Evolutionary conservation across 2,797 vertebrate species (phyloP), one percentile per base, ranked within the genome.

Genomic region (Cynodonichthys magdalenae): DNA sequence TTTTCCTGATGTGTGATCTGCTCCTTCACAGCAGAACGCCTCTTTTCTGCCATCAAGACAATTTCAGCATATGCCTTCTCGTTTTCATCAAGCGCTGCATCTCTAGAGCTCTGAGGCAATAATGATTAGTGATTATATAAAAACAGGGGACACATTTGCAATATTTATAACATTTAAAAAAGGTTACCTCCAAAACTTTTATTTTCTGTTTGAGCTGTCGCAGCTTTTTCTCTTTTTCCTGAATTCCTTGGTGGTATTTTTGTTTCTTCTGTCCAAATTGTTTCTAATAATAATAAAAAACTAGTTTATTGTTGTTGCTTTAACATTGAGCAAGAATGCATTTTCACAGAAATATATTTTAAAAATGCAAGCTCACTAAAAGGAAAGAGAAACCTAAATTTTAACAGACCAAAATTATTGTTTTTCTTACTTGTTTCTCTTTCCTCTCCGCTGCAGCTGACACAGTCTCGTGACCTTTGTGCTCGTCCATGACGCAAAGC

Each of bases 401-500:
- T 34, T 34, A 34, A 36, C 11, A 18, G 6, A 10, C 3, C 5
- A 29, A 41, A 34, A 18, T 29, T 15, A 28, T 18, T 27, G 15
- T n/a, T 19, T 3, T 10, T 18, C 63, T 36, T 87, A 96, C 96
- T 94, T 96, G 92, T 53, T 91, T 87, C 17, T 89, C 60, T 6
- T 41, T 55, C 59, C 91, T 92, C 74, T 93, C 95, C 36, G 87
- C 50, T 53, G 84, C 85, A 50, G 94, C 69, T 1, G 90, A 59
- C 19, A 34, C 72, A 0, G 91, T 90, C 36, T 87, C 74, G 2
- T 96, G 96, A 45, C 77, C 60, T 86, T 93, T 95, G 75, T 93
- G 91, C 74, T 95, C 94, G 0, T 76, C 85, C 15, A 95, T 93
- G 57, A 95, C 80, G 82, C 96, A 97, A 19, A 95, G 80, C 34